Percentiles rank a stretch among this genome's conserved stretches.
These are phyloP conservation scores for Beris chalybata DNA, from an alignment of 2,888 invertebrate species.

Conservation along the genomic window DNA sequence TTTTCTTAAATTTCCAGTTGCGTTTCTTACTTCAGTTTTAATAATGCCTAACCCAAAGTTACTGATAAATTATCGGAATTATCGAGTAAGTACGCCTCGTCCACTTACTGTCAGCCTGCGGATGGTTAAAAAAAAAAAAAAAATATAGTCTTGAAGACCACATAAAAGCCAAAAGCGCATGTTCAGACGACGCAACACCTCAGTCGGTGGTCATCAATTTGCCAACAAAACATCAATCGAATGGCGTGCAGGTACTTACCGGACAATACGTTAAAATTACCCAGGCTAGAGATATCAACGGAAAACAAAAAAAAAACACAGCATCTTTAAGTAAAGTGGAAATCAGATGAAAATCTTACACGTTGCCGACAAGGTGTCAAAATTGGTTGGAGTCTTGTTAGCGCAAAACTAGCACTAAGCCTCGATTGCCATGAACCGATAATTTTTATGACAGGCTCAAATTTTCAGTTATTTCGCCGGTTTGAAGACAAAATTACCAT, in stretches of 20 bases:
- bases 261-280: constrained; percentile 10
- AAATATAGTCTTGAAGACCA: background rate
- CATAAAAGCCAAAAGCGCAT: too few species aligned
- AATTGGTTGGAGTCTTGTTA: background rate
- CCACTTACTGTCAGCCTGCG: constrained; percentile 7
- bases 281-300: background rate
- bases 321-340: background rate
- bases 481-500: constrained; percentile 8
- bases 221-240: constrained; percentile 7
- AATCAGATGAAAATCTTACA: background rate
- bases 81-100: too few species aligned
- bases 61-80: too few species aligned
- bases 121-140: background rate
- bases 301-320: background rate
- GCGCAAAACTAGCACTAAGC: too few species aligned
- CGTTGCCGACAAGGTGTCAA: constrained; percentile 7
- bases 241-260: constrained; percentile 12
- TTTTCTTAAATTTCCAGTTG: too few species aligned
- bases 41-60: too few species aligned
- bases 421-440: background rate
- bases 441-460: background rate
- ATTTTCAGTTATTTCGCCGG: background rate
- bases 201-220: constrained; percentile 17
- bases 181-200: background rate
- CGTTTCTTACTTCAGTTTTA: too few species aligned